Evolutionary conservation across 2,797 vertebrate species (phyloP).

Genomic region (Lagodon rhomboides): DNA sequence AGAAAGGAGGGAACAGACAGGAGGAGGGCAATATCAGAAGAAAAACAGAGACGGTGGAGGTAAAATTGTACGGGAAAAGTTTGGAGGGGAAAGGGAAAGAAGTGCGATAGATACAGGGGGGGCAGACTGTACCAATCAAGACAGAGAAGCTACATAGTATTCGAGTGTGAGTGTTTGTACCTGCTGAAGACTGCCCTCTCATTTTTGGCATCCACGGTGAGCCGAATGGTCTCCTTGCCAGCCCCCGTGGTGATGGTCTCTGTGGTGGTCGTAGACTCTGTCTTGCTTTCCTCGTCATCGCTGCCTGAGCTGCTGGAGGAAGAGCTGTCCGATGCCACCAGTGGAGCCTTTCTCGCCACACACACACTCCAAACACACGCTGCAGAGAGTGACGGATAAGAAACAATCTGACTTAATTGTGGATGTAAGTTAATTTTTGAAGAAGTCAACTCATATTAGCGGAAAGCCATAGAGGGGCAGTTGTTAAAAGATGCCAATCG

Average conservation of each 20-base stretch:
- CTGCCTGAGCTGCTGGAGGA: conserved; percentile 91
- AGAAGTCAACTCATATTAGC: too few relatives aligned
- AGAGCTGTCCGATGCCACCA: conserved; percentile 92
- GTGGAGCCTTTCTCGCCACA: conserved; percentile 89
- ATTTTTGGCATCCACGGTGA: conserved; percentile 81
- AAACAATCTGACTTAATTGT: background rate
- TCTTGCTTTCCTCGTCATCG: conserved; percentile 88
- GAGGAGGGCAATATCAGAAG: conserved; percentile 62
- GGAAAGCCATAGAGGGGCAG: too few relatives aligned
- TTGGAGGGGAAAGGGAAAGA: conserved; percentile 24
- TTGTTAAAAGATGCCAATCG: too few relatives aligned
- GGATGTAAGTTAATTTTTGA: too few relatives aligned
- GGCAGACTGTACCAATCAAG: conserved; percentile 12
- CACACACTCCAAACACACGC: conserved; percentile 92
- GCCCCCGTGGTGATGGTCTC: conserved; percentile 83
- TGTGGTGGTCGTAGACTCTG: conserved; percentile 68
- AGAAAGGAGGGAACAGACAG: conserved; percentile 69
- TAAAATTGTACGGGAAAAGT: conserved; percentile 44
- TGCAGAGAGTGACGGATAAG: conserved; percentile 26
- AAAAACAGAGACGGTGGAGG: conserved; percentile 59
- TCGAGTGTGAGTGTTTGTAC: conserved; percentile 55
- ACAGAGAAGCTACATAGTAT: conserved; percentile 18
- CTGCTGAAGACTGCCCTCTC: conserved; percentile 85
- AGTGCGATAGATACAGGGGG: background rate
- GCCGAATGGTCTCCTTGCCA: conserved; percentile 83